phyloP scores from a whole-genome alignment of 92 coral and sea anemone genomes.

The Pocillopora meandrina region DNA sequence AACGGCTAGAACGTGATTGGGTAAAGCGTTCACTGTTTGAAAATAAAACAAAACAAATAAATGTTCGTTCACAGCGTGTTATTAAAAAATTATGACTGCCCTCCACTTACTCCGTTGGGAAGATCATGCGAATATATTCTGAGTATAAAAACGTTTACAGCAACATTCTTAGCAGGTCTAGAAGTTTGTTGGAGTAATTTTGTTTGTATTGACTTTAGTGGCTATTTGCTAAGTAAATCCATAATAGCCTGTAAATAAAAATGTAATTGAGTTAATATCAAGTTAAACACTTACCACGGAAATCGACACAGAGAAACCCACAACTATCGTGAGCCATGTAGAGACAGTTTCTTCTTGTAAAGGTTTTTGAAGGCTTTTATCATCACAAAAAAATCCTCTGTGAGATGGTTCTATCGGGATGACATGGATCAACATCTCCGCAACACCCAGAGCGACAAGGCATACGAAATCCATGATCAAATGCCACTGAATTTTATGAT shows the following conservation, averaged over 20 bases:
- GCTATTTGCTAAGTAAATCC: not conserved
- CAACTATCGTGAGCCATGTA: constrained; percentile 49
- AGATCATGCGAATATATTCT: not conserved
- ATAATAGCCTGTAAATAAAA: constrained; percentile 10
- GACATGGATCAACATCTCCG: constrained; percentile 57
- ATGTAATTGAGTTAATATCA: not conserved
- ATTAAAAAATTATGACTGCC: not conserved
- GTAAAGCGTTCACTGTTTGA: too few relatives aligned
- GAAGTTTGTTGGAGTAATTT: not conserved
- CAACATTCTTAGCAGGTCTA: not conserved
- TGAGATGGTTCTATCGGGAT: constrained; percentile 61
- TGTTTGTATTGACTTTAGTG: not conserved
- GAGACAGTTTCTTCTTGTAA: constrained; percentile 65
- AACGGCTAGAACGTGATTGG: too few relatives aligned
- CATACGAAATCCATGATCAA: constrained; percentile 57
- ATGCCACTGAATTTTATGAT: constrained; percentile 38
- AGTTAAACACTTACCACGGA: constrained; percentile 43
- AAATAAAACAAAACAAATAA: too few relatives aligned
- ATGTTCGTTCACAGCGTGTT: not conserved
- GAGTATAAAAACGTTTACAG: too few relatives aligned
- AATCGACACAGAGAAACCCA: constrained; percentile 60
- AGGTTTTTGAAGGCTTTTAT: constrained; percentile 71
- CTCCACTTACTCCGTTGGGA: not conserved
- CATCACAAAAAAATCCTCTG: constrained; percentile 83
- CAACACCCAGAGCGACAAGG: constrained; percentile 52